Evolutionary conservation across 2,113 vertebrate species (phyloP).

Genomic region (Spizaetus ornatus): DNA sequence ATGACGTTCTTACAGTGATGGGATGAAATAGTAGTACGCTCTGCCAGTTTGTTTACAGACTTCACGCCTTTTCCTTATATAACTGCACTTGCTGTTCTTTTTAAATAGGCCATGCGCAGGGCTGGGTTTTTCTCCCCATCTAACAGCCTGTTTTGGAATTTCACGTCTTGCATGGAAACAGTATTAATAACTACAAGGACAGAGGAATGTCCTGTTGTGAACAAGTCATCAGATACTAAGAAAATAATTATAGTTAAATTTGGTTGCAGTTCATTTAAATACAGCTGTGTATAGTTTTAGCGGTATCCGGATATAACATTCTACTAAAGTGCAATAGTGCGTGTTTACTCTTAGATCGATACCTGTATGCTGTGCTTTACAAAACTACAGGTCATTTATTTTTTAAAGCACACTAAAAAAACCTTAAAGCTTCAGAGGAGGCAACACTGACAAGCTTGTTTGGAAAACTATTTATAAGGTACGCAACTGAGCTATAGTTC

Average conservation of each 20-base stretch:
- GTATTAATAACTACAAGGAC: background rate
- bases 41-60: background rate
- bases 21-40: background rate
- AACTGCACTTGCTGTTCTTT: background rate
- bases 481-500: background rate
- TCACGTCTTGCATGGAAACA: background rate
- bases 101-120: background rate
- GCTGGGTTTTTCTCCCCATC: fast-evolving
- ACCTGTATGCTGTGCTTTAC: background rate
- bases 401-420: background rate
- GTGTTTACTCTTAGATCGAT: background rate
- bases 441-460: background rate
- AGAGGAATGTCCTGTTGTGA: background rate
- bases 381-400: background rate
- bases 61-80: background rate
- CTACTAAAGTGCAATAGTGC: background rate
- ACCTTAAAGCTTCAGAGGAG: background rate
- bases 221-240: background rate
- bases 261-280: background rate
- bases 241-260: background rate
- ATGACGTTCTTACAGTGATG: background rate
- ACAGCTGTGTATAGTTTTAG: background rate
- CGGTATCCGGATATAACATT: background rate
- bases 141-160: background rate
- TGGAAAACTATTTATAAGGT: background rate